Evolutionary conservation across 2,113 vertebrate species (phyloP).

Genomic region (Coptodon bakossiorum): DNA sequence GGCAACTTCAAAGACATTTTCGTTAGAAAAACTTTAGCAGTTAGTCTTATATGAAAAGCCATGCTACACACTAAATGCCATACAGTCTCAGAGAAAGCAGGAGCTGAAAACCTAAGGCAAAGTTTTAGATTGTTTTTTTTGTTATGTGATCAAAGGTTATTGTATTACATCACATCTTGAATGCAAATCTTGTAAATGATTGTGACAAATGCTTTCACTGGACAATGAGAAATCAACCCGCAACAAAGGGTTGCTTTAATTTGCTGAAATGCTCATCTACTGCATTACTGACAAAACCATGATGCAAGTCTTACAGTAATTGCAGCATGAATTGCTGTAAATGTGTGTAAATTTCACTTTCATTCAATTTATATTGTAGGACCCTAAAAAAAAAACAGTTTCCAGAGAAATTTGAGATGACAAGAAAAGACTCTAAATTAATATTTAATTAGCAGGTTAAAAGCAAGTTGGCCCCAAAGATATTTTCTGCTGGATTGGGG

Average conservation of each 20-base stretch:
- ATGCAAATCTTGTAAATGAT: not conserved
- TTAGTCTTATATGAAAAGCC: constrained; percentile 1
- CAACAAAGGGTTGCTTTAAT: not conserved
- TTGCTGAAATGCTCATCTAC: not conserved
- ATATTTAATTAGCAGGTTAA: not conserved
- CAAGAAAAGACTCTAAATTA: not conserved
- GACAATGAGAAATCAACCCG: not conserved
- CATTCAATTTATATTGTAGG: not conserved
- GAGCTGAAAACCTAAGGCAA: not conserved
- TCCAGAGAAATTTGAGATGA: not conserved
- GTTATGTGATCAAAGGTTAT: constrained; percentile 30
- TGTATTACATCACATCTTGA: not conserved
- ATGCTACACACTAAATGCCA: not conserved
- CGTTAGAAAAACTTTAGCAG: not conserved
- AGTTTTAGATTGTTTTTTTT: not conserved
- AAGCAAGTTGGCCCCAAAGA: not conserved
- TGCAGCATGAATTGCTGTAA: not conserved
- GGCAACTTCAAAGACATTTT: constrained; percentile 61
- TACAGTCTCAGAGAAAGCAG: not conserved
- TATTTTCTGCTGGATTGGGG: not conserved
- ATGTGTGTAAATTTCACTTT: not conserved
- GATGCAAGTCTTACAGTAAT: not conserved
- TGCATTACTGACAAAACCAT: not conserved
- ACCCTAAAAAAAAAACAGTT: not conserved
- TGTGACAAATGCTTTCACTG: not conserved